A percentile compares a stretch with the other conserved stretches of the same genome.
Conservation (phyloP, 2,797 vertebrate genomes). For the Fundulus diaphanus region DNA sequence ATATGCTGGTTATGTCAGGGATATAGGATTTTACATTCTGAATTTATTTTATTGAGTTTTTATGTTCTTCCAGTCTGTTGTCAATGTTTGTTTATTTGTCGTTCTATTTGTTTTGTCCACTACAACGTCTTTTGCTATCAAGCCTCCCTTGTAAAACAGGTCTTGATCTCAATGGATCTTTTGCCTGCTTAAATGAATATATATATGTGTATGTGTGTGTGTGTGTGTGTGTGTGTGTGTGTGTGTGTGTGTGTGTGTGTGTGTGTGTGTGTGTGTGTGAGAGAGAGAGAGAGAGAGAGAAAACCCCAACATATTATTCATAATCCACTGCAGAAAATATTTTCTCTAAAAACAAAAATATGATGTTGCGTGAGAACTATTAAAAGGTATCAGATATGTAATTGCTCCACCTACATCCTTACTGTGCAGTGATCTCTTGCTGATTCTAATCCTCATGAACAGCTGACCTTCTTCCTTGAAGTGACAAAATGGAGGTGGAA, state of each 20-base stretch:
- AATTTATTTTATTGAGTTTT: slow-evolving; percentile 32
- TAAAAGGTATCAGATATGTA: slow-evolving; percentile 3
- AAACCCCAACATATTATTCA: slow-evolving; percentile 26
- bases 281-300: too few species aligned
- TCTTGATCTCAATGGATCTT: too few species aligned
- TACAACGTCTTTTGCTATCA: too few species aligned
- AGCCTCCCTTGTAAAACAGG: too few species aligned
- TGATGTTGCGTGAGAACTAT: background rate
- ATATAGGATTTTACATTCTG: slow-evolving; percentile 13
- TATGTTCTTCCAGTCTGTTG: slow-evolving; percentile 30
- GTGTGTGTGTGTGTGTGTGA: too few species aligned
- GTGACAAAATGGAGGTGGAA: slow-evolving; percentile 65
- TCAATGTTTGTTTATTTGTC: too few species aligned
- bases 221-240: too few species aligned
- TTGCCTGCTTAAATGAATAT: too few species aligned
- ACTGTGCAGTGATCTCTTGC: slow-evolving; percentile 30
- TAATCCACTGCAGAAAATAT: background rate
- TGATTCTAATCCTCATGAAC: slow-evolving; percentile 50
- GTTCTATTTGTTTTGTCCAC: too few species aligned
- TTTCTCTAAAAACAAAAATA: background rate
- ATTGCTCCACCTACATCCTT: slow-evolving; percentile 11
- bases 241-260: too few species aligned
- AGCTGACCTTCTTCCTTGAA: slow-evolving; percentile 59
- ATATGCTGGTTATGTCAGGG: slow-evolving; percentile 4
- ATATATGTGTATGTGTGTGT: too few species aligned